Evolutionary conservation across 2,797 vertebrate species (phyloP).

Genomic region (Schizopygopsis malacanthus): DNA sequence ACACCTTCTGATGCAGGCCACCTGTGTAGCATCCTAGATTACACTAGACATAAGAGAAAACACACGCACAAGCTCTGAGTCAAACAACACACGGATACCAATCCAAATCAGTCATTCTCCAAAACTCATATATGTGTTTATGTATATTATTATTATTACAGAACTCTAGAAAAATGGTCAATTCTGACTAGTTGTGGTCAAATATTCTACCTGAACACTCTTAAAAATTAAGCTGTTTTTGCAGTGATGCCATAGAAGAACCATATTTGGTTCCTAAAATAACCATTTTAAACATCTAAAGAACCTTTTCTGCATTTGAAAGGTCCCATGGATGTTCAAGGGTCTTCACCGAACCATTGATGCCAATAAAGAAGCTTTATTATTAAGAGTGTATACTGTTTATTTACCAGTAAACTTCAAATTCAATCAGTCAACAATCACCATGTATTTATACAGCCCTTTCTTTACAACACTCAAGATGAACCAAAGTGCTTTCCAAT

Average conservation of each 20-base stretch:
- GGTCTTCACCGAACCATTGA: too few species aligned
- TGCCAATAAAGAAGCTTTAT: too few species aligned
- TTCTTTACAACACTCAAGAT: too few species aligned
- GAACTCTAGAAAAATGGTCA: neutral
- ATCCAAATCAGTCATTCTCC: neutral
- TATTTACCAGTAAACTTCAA: neutral
- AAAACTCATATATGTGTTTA: neutral
- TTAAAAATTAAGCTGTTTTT: too few species aligned
- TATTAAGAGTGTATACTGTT: neutral
- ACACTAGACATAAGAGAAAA: neutral
- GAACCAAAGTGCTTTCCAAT: too few species aligned
- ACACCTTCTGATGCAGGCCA: constrained; percentile 44
- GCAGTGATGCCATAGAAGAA: too few species aligned
- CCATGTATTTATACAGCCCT: too few species aligned
- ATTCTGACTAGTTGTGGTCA: neutral
- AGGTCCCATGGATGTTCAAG: neutral
- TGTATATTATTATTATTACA: neutral
- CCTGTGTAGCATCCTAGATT: constrained; percentile 46
- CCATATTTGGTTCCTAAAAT: too few species aligned
- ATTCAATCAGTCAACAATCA: too few species aligned
- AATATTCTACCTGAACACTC: too few species aligned
- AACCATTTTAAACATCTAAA: too few species aligned
- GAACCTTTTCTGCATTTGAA: too few species aligned
- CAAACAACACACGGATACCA: constrained; percentile 59
- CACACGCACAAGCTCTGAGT: constrained; percentile 24